Percentiles rank a stretch among this genome's conserved stretches.
Conservation (phyloP, 2,113 vertebrate genomes). For the Corythaeola cristata region DNA sequence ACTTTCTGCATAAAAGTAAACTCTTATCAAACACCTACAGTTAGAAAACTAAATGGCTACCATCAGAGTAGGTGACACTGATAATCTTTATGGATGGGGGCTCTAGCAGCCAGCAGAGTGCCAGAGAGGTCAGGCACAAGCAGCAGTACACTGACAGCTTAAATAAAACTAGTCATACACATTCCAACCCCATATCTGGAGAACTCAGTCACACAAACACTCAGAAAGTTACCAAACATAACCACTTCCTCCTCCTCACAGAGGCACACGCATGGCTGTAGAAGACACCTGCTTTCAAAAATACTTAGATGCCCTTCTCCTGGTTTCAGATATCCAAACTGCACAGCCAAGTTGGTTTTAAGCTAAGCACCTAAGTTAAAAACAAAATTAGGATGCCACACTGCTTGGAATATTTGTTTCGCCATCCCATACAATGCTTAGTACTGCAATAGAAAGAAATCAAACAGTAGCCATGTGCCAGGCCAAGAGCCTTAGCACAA, state of each 20-base stretch:
- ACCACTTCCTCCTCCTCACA: not conserved
- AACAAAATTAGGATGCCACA: not conserved
- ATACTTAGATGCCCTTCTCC: not conserved
- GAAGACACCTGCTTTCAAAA: not conserved
- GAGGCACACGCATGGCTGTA: rapidly evolving
- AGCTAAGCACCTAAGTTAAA: not conserved
- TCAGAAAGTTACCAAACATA: not conserved
- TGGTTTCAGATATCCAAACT: not conserved
- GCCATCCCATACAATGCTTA: not conserved
- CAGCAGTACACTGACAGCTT: not conserved
- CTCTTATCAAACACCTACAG: rapidly evolving
- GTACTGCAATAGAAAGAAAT: not conserved
- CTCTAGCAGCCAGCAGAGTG: not conserved
- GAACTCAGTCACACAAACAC: not conserved
- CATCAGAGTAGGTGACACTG: not conserved
- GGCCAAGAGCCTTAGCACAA: not conserved
- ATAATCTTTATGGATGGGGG: not conserved
- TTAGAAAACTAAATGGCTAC: not conserved
- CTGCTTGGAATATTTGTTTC: not conserved
- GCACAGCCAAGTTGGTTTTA: not conserved
- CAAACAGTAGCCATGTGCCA: not conserved
- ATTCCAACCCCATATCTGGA: not conserved
- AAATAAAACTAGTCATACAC: not conserved
- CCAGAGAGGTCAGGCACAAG: not conserved
- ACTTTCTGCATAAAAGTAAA: not conserved